Conservation (phyloP, 64 coral and sea anemone species). For the Montipora foliosa region DNA sequence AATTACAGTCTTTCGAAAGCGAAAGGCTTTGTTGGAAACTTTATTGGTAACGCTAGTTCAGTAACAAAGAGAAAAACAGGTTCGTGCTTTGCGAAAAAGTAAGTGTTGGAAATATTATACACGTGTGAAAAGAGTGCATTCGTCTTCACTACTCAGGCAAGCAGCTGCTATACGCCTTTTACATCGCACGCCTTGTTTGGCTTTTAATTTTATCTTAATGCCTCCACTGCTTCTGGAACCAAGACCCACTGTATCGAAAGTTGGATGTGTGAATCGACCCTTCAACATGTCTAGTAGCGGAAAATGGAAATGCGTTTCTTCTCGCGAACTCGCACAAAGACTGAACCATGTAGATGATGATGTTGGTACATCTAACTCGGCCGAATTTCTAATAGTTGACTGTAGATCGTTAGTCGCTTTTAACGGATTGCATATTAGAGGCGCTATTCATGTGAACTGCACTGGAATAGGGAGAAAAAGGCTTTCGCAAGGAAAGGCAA, state of each 20-base stretch:
- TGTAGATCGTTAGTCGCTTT: conserved; percentile 91
- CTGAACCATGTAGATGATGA: conserved; percentile 46
- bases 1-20: neutral
- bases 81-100: neutral
- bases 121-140: conserved; percentile 11
- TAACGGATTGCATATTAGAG: conserved; percentile 92
- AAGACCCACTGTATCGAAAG: conserved; percentile 54
- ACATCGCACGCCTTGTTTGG: neutral
- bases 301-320: conserved; percentile 77
- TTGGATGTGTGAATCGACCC: conserved; percentile 50
- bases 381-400: conserved; percentile 80
- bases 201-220: conserved; percentile 76
- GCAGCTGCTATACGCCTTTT: neutral
- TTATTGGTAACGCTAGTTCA: neutral
- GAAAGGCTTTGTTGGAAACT: neutral
- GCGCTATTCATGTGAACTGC: conserved; percentile 98
- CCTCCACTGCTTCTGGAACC: conserved; percentile 77
- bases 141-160: neutral
- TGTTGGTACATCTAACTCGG: neutral
- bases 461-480: conserved; percentile 89
- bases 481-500: conserved; percentile 94
- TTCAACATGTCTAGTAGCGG: conserved; percentile 59
- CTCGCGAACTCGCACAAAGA: conserved; percentile 83
- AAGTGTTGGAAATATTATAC: neutral
- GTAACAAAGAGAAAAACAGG: neutral